Evolutionary conservation across 2,888 invertebrate species (phyloP).

Genomic region (Colletes collaris): DNA sequence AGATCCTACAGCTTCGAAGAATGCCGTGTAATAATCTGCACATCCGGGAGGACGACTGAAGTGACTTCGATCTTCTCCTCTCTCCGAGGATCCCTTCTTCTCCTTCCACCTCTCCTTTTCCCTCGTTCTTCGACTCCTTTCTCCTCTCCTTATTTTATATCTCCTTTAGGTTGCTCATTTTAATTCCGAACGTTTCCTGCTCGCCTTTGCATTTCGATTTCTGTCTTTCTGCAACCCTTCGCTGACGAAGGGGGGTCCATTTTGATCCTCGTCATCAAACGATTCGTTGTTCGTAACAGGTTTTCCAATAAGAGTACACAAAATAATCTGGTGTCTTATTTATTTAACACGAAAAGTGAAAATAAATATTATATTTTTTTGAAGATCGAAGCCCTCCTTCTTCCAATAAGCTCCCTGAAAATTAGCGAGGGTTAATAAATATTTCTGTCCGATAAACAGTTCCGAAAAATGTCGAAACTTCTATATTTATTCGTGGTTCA

Average conservation of each 20-base stretch:
- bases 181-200: conserved; percentile 9
- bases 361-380: too few relatives aligned
- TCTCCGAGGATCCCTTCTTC: conserved; percentile 6
- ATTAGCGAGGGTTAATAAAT: too few relatives aligned
- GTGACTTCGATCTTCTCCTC: conserved; percentile 41
- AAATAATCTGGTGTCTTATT: too few relatives aligned
- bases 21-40: conserved; percentile 76
- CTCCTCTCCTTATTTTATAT: neutral
- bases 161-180: conserved; percentile 13
- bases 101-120: conserved; percentile 3
- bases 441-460: too few relatives aligned
- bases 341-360: too few relatives aligned
- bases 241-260: too few relatives aligned
- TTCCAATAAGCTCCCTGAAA: too few relatives aligned
- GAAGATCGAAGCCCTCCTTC: too few relatives aligned
- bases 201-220: neutral
- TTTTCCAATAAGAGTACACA: too few relatives aligned
- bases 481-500: neutral
- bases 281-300: too few relatives aligned
- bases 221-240: neutral
- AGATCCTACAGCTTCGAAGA: conserved; percentile 71
- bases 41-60: conserved; percentile 70
- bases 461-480: neutral
- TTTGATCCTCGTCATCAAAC: too few relatives aligned
- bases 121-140: neutral